These are phyloP conservation scores for Bufotes viridis DNA, from an alignment of 2,797 vertebrate species.

Conservation along the genomic window DNA sequence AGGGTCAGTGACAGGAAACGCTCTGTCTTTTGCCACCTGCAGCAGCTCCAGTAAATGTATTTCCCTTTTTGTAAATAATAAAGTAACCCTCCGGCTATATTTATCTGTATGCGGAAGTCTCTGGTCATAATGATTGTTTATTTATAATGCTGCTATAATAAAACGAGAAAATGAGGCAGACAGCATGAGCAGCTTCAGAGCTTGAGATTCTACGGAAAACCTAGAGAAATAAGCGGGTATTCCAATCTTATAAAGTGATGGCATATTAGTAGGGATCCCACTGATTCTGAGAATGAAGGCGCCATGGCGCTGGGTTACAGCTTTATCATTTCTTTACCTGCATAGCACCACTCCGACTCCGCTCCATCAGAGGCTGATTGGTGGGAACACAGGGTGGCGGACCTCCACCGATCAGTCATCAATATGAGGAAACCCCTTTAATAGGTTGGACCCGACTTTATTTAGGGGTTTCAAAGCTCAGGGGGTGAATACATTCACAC, in stretches of 20 bases:
- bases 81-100: not conserved
- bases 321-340: too few species aligned
- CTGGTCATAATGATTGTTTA: not conserved
- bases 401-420: too few species aligned
- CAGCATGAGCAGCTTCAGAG: not conserved
- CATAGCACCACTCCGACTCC: too few species aligned
- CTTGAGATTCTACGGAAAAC: not conserved
- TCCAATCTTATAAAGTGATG: not conserved
- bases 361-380: too few species aligned
- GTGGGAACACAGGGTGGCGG: too few species aligned
- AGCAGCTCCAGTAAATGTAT: conserved; percentile 13
- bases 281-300: too few species aligned
- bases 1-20: not conserved
- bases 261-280: too few species aligned
- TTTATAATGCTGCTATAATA: not conserved
- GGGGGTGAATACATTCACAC: too few species aligned
- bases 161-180: not conserved
- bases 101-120: not conserved
- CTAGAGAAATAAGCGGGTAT: not conserved
- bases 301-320: too few species aligned
- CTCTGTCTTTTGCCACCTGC: not conserved
- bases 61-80: conserved; percentile 17
- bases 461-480: too few species aligned
- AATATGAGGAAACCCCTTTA: too few species aligned
- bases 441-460: too few species aligned